phyloP scores from a whole-genome alignment of 2,888 invertebrate genomes.

The Drosophila tripunctata region DNA sequence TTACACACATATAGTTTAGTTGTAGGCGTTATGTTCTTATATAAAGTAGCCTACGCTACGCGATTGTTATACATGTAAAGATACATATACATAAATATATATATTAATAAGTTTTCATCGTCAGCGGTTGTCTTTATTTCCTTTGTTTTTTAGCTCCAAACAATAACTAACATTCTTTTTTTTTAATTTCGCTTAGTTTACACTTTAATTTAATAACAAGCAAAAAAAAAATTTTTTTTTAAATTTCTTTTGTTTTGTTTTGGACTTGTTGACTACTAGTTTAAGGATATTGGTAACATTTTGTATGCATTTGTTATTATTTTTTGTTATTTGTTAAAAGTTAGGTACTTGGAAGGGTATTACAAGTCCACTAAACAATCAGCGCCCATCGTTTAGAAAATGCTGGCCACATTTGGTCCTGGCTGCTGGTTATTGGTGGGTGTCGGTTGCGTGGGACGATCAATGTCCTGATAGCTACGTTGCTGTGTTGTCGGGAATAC shows the following conservation, averaged over 20 bases:
- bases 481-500: conserved; percentile 83
- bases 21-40: conserved; percentile 53
- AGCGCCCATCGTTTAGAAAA: conserved; percentile 72
- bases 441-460: conserved; percentile 83
- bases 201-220: too few species aligned
- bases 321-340: background rate
- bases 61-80: conserved; percentile 51
- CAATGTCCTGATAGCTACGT: conserved; percentile 84
- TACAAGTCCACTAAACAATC: background rate
- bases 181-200: too few species aligned
- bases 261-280: conserved; percentile 22
- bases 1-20: conserved; percentile 50
- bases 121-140: conserved; percentile 48
- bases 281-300: conserved; percentile 9
- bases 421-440: conserved; percentile 81
- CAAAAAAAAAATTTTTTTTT: conserved; percentile 36
- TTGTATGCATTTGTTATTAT: too few species aligned
- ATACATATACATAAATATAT: conserved; percentile 29
- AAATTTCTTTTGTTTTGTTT: too few species aligned
- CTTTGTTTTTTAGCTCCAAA: conserved; percentile 14
- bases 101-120: conserved; percentile 32
- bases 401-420: conserved; percentile 83
- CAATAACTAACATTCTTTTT: conserved; percentile 33
- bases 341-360: conserved; percentile 55
- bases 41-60: conserved; percentile 42